phyloP scores from a whole-genome alignment of 2,888 invertebrate species.

The Melanostoma mellinum region DNA sequence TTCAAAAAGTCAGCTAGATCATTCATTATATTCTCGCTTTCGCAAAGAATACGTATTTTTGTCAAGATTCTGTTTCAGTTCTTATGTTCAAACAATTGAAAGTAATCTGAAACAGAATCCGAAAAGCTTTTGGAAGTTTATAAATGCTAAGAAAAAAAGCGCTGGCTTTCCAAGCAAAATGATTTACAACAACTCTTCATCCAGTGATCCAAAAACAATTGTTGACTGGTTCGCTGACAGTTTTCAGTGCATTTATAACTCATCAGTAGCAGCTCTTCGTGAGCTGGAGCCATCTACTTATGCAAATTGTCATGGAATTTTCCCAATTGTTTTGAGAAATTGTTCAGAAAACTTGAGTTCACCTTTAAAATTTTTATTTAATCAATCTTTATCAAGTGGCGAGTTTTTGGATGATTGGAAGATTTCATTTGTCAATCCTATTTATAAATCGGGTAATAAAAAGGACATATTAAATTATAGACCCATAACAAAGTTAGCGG shows the following conservation, averaged over 20 bases:
- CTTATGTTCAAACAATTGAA: background rate
- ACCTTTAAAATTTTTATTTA: too few species aligned
- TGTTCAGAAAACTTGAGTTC: too few species aligned
- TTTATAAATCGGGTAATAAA: background rate
- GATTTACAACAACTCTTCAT: background rate
- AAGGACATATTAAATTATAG: too few species aligned
- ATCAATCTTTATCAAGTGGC: too few species aligned
- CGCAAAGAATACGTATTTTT: too few species aligned
- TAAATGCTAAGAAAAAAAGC: background rate
- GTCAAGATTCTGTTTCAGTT: too few species aligned
- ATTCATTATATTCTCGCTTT: too few species aligned
- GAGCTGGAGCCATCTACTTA: background rate
- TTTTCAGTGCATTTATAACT: background rate
- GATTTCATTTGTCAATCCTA: background rate
- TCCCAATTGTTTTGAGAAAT: too few species aligned
- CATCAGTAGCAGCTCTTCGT: background rate
- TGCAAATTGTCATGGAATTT: background rate
- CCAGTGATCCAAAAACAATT: constrained; percentile 5
- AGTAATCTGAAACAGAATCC: background rate
- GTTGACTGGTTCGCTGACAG: background rate
- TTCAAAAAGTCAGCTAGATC: too few species aligned
- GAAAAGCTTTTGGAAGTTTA: background rate
- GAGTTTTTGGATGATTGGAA: background rate
- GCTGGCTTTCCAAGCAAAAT: background rate
- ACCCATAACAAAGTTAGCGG: too few species aligned